Evolutionary conservation across 2,888 invertebrate genomes (phyloP).

Genomic region (Halocaridina rubra): DNA sequence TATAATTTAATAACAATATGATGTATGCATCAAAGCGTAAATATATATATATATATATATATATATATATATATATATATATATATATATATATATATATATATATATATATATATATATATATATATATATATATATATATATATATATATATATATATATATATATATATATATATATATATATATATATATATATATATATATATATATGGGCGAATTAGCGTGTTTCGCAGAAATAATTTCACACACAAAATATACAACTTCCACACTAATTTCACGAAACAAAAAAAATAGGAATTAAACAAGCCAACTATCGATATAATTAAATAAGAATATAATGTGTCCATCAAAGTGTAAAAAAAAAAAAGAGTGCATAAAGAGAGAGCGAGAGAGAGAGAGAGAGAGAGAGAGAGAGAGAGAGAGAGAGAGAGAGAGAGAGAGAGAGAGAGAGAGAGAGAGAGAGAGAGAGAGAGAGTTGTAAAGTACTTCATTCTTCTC

Average conservation of each 20-base stretch:
- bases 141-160: conserved; percentile 24
- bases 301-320: too few relatives aligned
- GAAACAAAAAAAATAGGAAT: too few relatives aligned
- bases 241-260: too few relatives aligned
- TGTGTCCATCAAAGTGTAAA: too few relatives aligned
- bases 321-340: too few relatives aligned
- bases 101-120: neutral
- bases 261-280: too few relatives aligned
- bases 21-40: too few relatives aligned
- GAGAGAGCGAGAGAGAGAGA: neutral
- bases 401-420: neutral
- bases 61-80: neutral
- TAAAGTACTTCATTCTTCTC: too few relatives aligned
- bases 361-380: neutral
- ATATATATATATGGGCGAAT: conserved; percentile 15
- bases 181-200: conserved; percentile 35
- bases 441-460: neutral
- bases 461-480: neutral
- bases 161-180: conserved; percentile 28
- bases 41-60: neutral
- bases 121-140: conserved; percentile 1
- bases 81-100: conserved; percentile 2
- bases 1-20: too few relatives aligned
- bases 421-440: neutral
- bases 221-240: too few relatives aligned